These are phyloP conservation scores for Malurus leucopterus DNA, from an alignment of 2,797 vertebrate species.

Conservation along the genomic window DNA sequence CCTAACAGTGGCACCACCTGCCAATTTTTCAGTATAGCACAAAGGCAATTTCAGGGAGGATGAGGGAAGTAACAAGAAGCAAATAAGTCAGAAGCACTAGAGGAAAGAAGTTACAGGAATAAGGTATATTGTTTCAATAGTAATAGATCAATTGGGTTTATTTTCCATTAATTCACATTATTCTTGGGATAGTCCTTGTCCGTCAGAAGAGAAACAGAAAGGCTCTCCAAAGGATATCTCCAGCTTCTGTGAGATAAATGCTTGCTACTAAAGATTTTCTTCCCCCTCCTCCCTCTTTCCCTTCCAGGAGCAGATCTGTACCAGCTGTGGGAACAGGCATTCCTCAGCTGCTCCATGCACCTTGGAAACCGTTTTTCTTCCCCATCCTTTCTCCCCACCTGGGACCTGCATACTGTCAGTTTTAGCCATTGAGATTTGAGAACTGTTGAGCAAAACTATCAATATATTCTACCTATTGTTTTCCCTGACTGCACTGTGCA, in stretches of 20 bases:
- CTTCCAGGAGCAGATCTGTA: not conserved
- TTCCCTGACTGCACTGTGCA: not conserved
- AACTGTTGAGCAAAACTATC: not conserved
- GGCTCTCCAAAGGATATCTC: not conserved
- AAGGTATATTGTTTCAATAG: not conserved
- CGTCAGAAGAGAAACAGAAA: not conserved
- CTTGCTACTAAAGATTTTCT: not conserved
- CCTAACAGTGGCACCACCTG: not conserved
- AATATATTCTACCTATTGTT: not conserved
- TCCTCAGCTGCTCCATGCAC: not conserved
- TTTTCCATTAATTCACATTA: not conserved
- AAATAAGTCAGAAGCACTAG: not conserved
- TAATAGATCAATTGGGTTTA: not conserved
- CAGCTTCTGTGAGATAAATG: not conserved
- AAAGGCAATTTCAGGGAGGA: conserved; percentile 17
- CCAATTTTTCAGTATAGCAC: not conserved
- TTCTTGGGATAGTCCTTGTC: not conserved
- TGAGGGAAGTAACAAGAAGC: not conserved
- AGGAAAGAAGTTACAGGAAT: not conserved
- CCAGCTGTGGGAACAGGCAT: not conserved
- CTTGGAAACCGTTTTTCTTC: not conserved
- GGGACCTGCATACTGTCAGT: not conserved
- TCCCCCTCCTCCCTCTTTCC: not conserved
- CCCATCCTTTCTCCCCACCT: not conserved
- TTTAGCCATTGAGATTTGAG: not conserved